A percentile compares a stretch with the other conserved stretches of the same genome.
Conservation (phyloP, 2,888 invertebrate species). For the Sepioteuthis lessoniana region DNA sequence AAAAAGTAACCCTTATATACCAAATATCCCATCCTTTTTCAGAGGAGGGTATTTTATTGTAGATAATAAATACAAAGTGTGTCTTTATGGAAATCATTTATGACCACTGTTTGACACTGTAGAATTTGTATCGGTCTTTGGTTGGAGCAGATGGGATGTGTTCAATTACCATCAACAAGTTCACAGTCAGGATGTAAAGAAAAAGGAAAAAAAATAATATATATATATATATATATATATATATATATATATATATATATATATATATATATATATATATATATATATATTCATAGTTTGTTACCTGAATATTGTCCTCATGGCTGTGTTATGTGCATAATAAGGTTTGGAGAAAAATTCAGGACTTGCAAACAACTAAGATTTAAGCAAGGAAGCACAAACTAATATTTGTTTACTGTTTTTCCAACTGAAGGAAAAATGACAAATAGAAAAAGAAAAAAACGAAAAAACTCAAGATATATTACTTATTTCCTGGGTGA, state of each 20-base stretch:
- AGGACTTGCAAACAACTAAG: conserved; percentile 2
- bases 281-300: background rate
- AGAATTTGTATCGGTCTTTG: conserved; percentile 4
- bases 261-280: background rate
- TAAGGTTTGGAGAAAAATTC: background rate
- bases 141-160: conserved; percentile 21
- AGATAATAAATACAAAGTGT: conserved; percentile 33
- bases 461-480: background rate
- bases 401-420: background rate
- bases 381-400: background rate
- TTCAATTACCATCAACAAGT: background rate
- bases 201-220: background rate
- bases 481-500: background rate
- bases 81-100: conserved; percentile 17
- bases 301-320: conserved; percentile 33
- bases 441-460: background rate
- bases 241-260: background rate
- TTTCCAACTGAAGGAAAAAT: background rate
- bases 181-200: conserved; percentile 23
- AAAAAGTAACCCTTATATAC: conserved; percentile 16
- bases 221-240: background rate
- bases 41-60: conserved; percentile 33
- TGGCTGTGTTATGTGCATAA: conserved; percentile 33
- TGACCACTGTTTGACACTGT: conserved; percentile 33
- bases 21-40: background rate